Evolutionary conservation across 1,140 invertebrate species (phyloP), one percentile per base, ranked within the genome.

Genomic region (Diorhabda carinulata): DNA sequence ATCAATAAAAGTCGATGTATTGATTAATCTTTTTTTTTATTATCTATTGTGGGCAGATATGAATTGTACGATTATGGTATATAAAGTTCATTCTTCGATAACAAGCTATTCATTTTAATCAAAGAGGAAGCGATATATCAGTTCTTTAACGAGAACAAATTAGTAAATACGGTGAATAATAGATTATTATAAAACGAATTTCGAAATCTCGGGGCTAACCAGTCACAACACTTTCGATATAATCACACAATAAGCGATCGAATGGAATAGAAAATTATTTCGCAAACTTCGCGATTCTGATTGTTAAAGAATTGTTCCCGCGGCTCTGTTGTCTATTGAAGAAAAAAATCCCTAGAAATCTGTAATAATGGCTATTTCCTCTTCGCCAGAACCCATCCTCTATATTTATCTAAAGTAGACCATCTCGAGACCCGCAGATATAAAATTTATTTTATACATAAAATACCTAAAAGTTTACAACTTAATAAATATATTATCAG

Each of bases 61-160:
- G 25, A 25, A 25, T 25, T 25, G 25, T 25, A 25, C 25, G 25
- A 25, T 25, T 25, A 25, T 25, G 25, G 25, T 25, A 25, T 25
- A 25, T 25, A 25, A 25, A 25, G 25, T 25, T 25, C 25, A 25
- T 25, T 25, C 25, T 25, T 25, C 25, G 25, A 25, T 25, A 25
- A 25, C 25, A 25, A 25, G 25, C 25, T 25, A 25, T 25, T 25
- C 25, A 25, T 25, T 25, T 25, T 25, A 25, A 25, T 25, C 25
- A 25, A 25, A 25, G 25, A 52, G 47, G 6, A 8, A 52, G n/a
- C 47, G 6, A 52, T 52, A n/a, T 52, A 52, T 52, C 47, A 52
- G n/a, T 52, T 52, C n/a, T 52, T n/a, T 52, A 52, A 52, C 47
- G n/a, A n/a, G 47, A n/a, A 52, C 47, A 52, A n/a, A 52, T 52